Conservation (phyloP, 2,888 invertebrate genomes). For the Erebia palarica region DNA sequence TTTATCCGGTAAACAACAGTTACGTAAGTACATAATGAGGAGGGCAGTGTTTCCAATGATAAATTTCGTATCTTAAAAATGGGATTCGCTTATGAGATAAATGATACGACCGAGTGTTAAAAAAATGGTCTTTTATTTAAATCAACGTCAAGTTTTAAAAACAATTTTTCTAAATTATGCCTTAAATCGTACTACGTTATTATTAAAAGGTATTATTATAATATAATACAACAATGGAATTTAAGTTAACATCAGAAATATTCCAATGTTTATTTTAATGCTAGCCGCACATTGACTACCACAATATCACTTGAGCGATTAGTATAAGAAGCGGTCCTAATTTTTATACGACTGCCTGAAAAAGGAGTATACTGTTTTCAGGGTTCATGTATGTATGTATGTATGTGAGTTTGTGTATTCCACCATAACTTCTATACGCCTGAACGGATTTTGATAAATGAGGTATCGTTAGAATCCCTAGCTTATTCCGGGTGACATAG, state of each 20-base stretch:
- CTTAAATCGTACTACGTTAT: slow-evolving; percentile 43
- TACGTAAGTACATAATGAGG: too few relatives aligned
- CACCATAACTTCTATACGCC: too few relatives aligned
- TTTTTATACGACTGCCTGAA: too few relatives aligned
- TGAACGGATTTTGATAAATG: too few relatives aligned
- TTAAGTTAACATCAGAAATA: slow-evolving; percentile 41
- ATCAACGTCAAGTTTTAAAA: slow-evolving; percentile 59
- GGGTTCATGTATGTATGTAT: too few relatives aligned
- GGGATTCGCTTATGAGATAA: not conserved
- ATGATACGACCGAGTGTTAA: slow-evolving; percentile 34
- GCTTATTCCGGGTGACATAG: too few relatives aligned
- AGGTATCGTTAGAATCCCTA: too few relatives aligned
- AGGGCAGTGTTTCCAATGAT: too few relatives aligned
- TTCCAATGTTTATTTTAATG: slow-evolving; percentile 31
- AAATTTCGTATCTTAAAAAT: too few relatives aligned
- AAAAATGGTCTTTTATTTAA: slow-evolving; percentile 61
- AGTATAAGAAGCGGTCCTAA: not conserved
- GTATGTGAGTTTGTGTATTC: too few relatives aligned
- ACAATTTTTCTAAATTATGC: slow-evolving; percentile 53
- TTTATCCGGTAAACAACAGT: too few relatives aligned
- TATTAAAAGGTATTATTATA: slow-evolving; percentile 25
- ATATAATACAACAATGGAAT: slow-evolving; percentile 48
- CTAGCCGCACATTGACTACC: not conserved
- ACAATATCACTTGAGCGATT: not conserved
- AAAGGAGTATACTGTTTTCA: too few relatives aligned